Percentiles rank a stretch among this genome's conserved stretches.
phyloP scores from a whole-genome alignment of 2,888 invertebrate genomes.

The Drosophila quinaria region DNA sequence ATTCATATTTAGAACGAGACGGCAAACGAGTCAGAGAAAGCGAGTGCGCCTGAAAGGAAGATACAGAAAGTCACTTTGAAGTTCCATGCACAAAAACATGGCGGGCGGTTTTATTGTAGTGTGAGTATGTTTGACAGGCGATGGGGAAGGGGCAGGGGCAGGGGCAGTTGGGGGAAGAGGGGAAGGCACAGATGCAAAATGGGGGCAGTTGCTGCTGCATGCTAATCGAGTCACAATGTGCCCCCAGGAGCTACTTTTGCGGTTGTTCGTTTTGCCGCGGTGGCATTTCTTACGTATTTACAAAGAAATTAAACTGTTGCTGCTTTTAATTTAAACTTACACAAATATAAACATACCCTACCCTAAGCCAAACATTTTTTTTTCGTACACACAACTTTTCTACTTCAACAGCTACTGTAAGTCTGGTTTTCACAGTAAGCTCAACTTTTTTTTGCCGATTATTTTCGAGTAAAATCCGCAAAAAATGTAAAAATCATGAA shows the following conservation, averaged over 20 bases:
- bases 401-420: no score
- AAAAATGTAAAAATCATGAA: no score
- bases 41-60: not conserved
- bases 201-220: conserved; percentile 49
- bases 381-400: no score
- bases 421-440: no score
- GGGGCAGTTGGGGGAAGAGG: not conserved
- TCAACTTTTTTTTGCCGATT: no score
- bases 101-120: not conserved
- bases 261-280: conserved; percentile 43
- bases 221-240: conserved; percentile 68
- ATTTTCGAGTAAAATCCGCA: no score
- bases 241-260: conserved; percentile 40
- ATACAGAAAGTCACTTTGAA: conserved; percentile 49
- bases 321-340: conserved; percentile 30
- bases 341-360: not conserved
- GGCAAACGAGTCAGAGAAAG: not conserved
- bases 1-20: conserved; percentile 10
- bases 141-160: not conserved
- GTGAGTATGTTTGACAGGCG: not conserved
- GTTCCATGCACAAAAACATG: conserved; percentile 13
- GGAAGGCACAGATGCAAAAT: not conserved
- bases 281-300: conserved; percentile 64
- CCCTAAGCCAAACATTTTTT: no score
- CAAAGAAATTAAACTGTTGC: conserved; percentile 68